These are phyloP conservation scores for Drosophila meridiana DNA, from an alignment of 2,888 invertebrate species.

Conservation along the genomic window DNA sequence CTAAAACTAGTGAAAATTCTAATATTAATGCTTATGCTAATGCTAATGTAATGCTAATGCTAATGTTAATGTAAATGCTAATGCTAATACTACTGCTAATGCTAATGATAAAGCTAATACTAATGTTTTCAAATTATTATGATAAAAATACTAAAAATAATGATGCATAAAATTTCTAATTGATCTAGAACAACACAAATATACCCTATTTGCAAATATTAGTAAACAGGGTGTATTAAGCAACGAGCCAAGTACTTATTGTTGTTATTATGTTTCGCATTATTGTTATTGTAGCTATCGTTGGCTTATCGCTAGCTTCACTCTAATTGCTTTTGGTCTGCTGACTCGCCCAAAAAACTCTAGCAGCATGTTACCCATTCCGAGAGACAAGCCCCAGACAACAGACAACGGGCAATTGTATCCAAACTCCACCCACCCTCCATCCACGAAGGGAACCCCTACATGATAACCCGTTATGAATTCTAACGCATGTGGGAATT, in stretches of 20 bases:
- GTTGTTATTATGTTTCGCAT: constrained; percentile 15
- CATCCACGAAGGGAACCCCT: constrained; percentile 19
- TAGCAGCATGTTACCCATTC: constrained; percentile 26
- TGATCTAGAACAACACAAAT: background rate
- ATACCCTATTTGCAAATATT: background rate
- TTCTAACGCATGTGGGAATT: constrained; percentile 58
- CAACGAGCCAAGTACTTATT: constrained; percentile 18
- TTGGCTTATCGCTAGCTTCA: constrained; percentile 48
- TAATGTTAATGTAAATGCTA: background rate
- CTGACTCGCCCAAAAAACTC: constrained; percentile 24
- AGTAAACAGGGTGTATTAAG: background rate
- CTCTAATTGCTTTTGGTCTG: constrained; percentile 59
- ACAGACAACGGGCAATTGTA: constrained; percentile 9
- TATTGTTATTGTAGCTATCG: constrained; percentile 20
- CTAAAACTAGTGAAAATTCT: background rate
- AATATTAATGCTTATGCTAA: too few species aligned
- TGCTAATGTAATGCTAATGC: background rate
- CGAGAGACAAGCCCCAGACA: constrained; percentile 37
- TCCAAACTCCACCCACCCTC: constrained; percentile 4
- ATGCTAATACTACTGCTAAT: background rate
- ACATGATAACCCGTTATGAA: constrained; percentile 47
- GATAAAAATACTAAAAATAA: background rate
- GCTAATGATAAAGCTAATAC: background rate
- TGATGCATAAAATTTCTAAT: background rate
- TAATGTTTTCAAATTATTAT: background rate